Evolutionary conservation across 2,113 vertebrate genomes (phyloP).

Genomic region (Saguinus midas): DNA sequence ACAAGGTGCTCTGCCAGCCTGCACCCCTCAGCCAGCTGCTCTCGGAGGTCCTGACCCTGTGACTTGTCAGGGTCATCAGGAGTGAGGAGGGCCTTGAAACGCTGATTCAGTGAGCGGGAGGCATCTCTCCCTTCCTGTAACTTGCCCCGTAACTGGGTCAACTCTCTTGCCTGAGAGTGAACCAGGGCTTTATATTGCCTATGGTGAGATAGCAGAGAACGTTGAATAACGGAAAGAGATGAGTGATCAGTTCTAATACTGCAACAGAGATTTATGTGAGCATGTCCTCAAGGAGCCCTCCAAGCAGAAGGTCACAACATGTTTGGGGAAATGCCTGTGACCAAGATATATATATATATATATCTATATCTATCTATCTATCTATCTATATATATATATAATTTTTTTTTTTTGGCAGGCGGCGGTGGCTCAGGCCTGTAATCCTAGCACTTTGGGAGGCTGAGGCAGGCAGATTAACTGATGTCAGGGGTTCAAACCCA

Average conservation of each 20-base stretch:
- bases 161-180: slow-evolving; percentile 89
- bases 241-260: neutral
- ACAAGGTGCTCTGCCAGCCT: slow-evolving; percentile 84
- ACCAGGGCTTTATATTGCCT: slow-evolving; percentile 88
- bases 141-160: slow-evolving; percentile 84
- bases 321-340: too few relatives aligned
- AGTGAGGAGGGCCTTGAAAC: slow-evolving; percentile 90
- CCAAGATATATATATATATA: too few relatives aligned
- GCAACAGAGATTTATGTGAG: neutral
- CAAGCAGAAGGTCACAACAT: neutral
- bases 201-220: neutral
- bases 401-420: too few relatives aligned
- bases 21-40: slow-evolving; percentile 86
- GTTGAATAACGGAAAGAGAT: neutral
- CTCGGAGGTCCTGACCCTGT: slow-evolving; percentile 88
- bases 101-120: slow-evolving; percentile 85
- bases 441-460: too few relatives aligned
- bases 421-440: too few relatives aligned
- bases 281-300: neutral
- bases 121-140: slow-evolving; percentile 84
- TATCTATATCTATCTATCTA: too few relatives aligned
- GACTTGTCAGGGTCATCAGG: slow-evolving; percentile 88
- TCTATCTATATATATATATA: too few relatives aligned
- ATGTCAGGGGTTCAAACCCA: too few relatives aligned
- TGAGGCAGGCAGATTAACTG: too few relatives aligned